phyloP scores from a whole-genome alignment of 2,888 invertebrate species.

The Altica lythri region DNA sequence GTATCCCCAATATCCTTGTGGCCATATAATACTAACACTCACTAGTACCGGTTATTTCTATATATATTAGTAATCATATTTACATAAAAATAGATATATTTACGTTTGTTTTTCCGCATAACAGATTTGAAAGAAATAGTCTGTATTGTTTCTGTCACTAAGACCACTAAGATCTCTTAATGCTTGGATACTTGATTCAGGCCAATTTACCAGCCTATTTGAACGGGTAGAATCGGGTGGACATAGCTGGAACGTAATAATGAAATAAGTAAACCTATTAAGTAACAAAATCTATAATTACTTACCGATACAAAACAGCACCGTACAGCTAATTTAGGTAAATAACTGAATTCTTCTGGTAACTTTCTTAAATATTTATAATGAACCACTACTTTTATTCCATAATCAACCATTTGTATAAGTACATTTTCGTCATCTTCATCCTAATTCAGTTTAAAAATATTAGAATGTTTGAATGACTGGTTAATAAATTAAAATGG shows the following conservation, averaged over 20 bases:
- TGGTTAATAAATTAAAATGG: too few relatives aligned
- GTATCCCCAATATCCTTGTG: too few relatives aligned
- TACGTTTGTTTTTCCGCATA: slow-evolving; percentile 33
- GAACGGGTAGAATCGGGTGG: slow-evolving; percentile 38
- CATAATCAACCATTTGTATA: slow-evolving; percentile 44
- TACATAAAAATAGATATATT: slow-evolving; percentile 20
- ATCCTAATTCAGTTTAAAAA: too few relatives aligned
- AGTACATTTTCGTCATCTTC: slow-evolving; percentile 34
- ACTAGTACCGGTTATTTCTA: too few relatives aligned
- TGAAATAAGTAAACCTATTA: slow-evolving; percentile 3
- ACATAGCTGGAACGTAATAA: slow-evolving; percentile 39
- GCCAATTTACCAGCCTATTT: slow-evolving; percentile 40
- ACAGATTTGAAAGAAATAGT: slow-evolving; percentile 33
- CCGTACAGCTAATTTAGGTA: slow-evolving; percentile 41
- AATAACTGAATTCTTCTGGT: slow-evolving; percentile 32
- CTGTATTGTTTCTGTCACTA: not conserved
- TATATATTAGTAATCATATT: too few relatives aligned
- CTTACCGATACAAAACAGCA: slow-evolving; percentile 44
- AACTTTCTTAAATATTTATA: slow-evolving; percentile 39
- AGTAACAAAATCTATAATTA: not conserved
- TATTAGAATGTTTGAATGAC: too few relatives aligned
- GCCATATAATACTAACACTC: too few relatives aligned
- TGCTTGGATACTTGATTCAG: slow-evolving; percentile 31
- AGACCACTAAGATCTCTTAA: slow-evolving; percentile 32
- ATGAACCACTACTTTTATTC: slow-evolving; percentile 33